These are phyloP conservation scores for Parascotia fuliginaria DNA, from an alignment of 2,888 invertebrate species.

Conservation along the genomic window DNA sequence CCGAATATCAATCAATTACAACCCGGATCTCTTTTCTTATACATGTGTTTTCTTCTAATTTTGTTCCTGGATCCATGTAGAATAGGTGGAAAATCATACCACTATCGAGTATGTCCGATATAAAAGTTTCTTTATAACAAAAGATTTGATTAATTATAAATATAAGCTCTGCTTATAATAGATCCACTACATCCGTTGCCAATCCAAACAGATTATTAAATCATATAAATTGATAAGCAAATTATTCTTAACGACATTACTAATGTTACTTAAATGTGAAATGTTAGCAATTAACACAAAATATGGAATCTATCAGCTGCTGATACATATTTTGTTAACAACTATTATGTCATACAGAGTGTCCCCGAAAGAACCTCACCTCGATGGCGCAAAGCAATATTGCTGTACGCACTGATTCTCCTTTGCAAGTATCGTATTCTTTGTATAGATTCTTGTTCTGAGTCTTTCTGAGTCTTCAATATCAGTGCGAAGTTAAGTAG, in stretches of 20 bases:
- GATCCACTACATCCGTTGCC: neutral
- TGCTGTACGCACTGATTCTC: no score
- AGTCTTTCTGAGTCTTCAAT: no score
- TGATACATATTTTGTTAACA: conserved; percentile 2
- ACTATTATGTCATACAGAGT: neutral
- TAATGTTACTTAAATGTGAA: neutral
- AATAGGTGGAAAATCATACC: no score
- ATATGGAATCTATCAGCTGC: conserved; percentile 10
- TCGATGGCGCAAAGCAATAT: neutral
- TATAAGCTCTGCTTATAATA: neutral
- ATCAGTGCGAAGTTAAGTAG: no score
- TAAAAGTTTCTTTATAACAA: no score
- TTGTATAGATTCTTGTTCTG: no score
- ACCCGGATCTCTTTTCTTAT: no score
- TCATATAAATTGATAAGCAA: conserved; percentile 8
- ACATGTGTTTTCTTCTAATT: no score
- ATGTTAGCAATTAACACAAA: conserved; percentile 6
- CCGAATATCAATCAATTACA: no score
- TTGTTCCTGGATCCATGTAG: no score
- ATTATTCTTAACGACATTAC: conserved; percentile 1
- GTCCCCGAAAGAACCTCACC: neutral
- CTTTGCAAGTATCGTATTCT: no score
- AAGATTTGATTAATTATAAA: neutral
- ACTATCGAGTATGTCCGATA: no score
- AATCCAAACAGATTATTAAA: conserved; percentile 5